These are phyloP conservation scores for Labeo rohita DNA, from an alignment of 2,113 vertebrate species.

Conservation along the genomic window DNA sequence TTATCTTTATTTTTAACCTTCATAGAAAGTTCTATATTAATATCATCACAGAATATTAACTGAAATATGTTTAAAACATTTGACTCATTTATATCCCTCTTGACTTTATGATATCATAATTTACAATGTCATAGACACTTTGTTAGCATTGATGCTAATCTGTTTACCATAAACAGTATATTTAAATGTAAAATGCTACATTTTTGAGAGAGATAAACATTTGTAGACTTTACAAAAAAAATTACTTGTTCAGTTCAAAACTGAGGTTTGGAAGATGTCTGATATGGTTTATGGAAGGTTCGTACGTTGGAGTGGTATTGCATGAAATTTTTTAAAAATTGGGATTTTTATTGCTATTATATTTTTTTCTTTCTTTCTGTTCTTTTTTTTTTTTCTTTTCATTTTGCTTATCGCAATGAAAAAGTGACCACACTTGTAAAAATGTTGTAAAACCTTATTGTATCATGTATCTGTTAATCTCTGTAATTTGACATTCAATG, in stretches of 20 bases:
- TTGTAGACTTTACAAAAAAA: not conserved
- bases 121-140: not conserved
- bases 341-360: not conserved
- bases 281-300: not conserved
- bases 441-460: conserved; percentile 79
- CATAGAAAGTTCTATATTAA: not conserved
- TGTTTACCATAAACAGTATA: conserved; percentile 3
- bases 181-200: conserved; percentile 2
- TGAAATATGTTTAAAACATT: not conserved
- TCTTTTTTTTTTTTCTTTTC: conserved; percentile 14
- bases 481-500: conserved; percentile 76
- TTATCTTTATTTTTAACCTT: conserved; percentile 49
- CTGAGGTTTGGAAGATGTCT: not conserved
- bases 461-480: conserved; percentile 76
- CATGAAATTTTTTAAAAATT: not conserved
- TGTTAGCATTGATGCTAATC: not conserved
- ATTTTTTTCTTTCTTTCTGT: not conserved
- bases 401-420: conserved; percentile 65
- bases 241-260: not conserved
- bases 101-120: not conserved
- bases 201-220: not conserved
- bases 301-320: not conserved
- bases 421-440: conserved; percentile 71
- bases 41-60: not conserved
- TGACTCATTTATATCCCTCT: not conserved